Evolutionary conservation across 2,113 vertebrate species (phyloP).

Genomic region (Dendrocopos noguchii): DNA sequence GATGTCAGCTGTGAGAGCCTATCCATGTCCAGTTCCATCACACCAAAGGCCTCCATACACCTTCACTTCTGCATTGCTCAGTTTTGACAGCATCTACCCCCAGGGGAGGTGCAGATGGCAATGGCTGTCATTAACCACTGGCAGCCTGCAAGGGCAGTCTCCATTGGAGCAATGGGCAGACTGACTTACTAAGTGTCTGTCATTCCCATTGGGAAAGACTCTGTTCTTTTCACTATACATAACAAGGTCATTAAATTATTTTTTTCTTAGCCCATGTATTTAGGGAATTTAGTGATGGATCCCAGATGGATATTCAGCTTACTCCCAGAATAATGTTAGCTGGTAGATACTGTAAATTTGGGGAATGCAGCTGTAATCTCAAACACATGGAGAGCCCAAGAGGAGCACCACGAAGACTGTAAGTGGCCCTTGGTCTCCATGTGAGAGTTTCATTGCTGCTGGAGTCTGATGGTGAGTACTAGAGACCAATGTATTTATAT

Average conservation of each 20-base stretch:
- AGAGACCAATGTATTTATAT: neutral
- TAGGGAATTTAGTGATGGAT: neutral
- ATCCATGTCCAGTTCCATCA: neutral
- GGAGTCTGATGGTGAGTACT: neutral
- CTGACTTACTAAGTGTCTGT: neutral
- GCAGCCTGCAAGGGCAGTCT: neutral
- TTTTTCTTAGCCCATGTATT: neutral
- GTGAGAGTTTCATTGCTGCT: neutral
- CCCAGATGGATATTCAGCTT: neutral
- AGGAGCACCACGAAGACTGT: neutral
- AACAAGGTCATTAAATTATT: neutral
- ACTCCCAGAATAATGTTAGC: neutral
- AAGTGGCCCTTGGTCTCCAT: neutral
- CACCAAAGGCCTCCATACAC: neutral
- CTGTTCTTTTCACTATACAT: neutral
- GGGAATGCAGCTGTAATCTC: neutral
- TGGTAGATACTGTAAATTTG: neutral
- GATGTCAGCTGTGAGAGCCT: neutral
- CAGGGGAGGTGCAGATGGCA: neutral
- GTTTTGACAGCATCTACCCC: neutral
- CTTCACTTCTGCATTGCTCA: neutral
- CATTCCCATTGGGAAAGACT: neutral
- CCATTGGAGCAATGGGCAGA: neutral
- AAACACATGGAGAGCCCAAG: neutral
- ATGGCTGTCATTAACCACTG: neutral